These are phyloP conservation scores for Stictocephala bisonia DNA, from an alignment of 2,888 invertebrate species.

Conservation along the genomic window DNA sequence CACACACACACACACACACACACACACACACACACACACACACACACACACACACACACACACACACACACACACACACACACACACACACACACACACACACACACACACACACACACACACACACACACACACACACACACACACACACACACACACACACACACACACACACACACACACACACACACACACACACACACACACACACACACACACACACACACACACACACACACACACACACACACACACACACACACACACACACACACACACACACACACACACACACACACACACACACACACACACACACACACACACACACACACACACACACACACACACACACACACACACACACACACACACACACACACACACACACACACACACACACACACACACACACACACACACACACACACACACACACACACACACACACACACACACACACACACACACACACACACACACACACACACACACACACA, in stretches of 20 bases:
- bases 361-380: not conserved
- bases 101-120: conserved; percentile 23
- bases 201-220: not conserved
- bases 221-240: not conserved
- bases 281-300: not conserved
- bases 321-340: not conserved
- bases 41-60: conserved; percentile 31
- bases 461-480: not conserved
- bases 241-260: not conserved
- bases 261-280: not conserved
- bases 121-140: not conserved
- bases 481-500: not conserved
- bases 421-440: not conserved
- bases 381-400: not conserved
- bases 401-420: not conserved
- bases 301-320: not conserved
- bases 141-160: not conserved
- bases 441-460: not conserved
- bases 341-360: not conserved
- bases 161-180: not conserved
- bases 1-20: conserved; percentile 30
- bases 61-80: conserved; percentile 28
- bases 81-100: conserved; percentile 18
- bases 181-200: not conserved
- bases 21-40: conserved; percentile 31